A percentile compares a stretch with the other conserved stretches of the same genome.
These are phyloP conservation scores for Lanius ludovicianus DNA, from an alignment of 2,113 vertebrate genomes.

Conservation along the genomic window DNA sequence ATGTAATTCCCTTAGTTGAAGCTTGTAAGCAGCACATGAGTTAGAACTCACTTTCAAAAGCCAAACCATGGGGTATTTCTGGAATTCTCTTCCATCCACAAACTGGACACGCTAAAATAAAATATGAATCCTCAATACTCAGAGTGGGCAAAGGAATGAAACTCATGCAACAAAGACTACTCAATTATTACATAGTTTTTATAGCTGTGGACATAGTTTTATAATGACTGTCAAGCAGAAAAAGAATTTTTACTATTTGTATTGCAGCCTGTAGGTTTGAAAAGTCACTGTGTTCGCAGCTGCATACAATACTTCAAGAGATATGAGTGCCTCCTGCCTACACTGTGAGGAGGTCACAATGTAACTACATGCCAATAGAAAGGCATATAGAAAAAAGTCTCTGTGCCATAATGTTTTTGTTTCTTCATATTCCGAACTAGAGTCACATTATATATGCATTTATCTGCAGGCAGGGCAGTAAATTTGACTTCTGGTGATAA, in stretches of 20 bases:
- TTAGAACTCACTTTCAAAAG: neutral
- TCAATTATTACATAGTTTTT: neutral
- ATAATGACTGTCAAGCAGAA: neutral
- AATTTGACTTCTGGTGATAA: neutral
- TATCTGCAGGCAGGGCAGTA: neutral
- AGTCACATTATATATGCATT: neutral
- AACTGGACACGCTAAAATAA: neutral
- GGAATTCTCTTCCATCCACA: neutral
- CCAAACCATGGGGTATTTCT: neutral
- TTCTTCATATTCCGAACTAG: neutral
- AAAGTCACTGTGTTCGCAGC: neutral
- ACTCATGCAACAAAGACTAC: neutral
- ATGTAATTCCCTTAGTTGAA: fast-evolving
- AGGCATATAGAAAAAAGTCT: neutral
- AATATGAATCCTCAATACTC: neutral
- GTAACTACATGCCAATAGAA: neutral
- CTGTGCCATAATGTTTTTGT: neutral
- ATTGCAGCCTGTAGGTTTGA: neutral
- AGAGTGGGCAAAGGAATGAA: neutral
- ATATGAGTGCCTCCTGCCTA: neutral
- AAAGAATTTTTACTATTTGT: neutral
- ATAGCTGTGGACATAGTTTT: neutral
- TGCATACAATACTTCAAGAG: neutral
- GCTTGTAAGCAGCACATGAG: neutral
- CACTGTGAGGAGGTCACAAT: neutral